Percentiles rank a stretch among this genome's conserved stretches.
Evolutionary conservation across 2,888 invertebrate species (phyloP).

Genomic region (Habroteleia sp.): DNA sequence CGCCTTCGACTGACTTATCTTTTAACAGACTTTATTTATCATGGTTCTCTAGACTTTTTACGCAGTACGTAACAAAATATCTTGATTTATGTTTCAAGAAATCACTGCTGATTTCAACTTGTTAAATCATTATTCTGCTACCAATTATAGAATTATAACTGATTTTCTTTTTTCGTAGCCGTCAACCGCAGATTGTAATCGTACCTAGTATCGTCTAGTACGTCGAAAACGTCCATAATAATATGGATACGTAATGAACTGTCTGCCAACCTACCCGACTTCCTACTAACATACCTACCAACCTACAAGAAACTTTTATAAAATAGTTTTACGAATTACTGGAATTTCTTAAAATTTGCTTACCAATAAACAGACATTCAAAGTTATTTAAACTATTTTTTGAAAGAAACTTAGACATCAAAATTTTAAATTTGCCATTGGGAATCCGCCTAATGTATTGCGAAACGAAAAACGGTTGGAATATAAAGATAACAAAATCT

Average conservation of each 20-base stretch:
- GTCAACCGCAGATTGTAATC: conserved; percentile 36
- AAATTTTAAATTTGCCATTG: too few relatives aligned
- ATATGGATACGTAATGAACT: conserved; percentile 37
- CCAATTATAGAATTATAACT: conserved; percentile 31
- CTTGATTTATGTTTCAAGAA: conserved; percentile 39
- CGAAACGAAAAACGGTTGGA: too few relatives aligned
- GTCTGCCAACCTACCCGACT: conserved; percentile 47
- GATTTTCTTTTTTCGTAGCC: conserved; percentile 1
- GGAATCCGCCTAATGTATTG: too few relatives aligned
- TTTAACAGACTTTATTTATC: conserved; percentile 26
- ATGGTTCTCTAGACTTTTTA: conserved; percentile 19
- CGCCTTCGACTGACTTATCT: conserved; percentile 5
- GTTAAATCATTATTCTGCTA: conserved; percentile 28
- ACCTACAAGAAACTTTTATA: too few relatives aligned
- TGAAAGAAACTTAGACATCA: too few relatives aligned
- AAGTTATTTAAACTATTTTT: too few relatives aligned
- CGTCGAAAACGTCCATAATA: conserved; percentile 37
- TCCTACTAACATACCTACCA: conserved; percentile 52
- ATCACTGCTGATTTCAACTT: conserved; percentile 17
- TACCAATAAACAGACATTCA: too few relatives aligned
- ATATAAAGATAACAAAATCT: neutral
- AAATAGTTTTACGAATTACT: too few relatives aligned
- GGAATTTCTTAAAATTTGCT: too few relatives aligned
- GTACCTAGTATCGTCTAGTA: conserved; percentile 39
- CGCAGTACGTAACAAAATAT: conserved; percentile 41